Evolutionary conservation across 2,888 invertebrate genomes (phyloP).

Genomic region (Byasa hedistus): DNA sequence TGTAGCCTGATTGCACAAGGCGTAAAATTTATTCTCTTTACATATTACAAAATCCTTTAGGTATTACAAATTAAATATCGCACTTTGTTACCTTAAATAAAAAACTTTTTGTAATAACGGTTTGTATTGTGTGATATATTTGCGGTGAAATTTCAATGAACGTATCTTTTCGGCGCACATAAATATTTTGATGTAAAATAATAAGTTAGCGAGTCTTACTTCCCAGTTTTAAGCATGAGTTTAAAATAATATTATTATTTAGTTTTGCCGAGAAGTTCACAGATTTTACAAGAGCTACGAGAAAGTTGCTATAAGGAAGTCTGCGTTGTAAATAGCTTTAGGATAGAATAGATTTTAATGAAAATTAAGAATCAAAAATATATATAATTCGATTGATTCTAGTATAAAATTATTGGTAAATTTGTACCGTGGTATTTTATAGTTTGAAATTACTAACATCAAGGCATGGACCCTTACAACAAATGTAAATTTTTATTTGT

Average conservation of each 20-base stretch:
- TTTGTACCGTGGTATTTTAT: neutral
- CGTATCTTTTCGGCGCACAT: neutral
- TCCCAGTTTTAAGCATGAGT: neutral
- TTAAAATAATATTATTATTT: neutral
- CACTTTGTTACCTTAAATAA: neutral
- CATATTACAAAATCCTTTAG: slow-evolving; percentile 24
- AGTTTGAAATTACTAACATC: neutral
- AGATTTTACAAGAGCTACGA: too few relatives aligned
- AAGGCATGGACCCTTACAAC: neutral
- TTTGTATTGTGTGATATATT: neutral
- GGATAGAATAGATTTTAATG: too few relatives aligned
- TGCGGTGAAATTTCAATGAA: neutral
- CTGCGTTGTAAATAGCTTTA: too few relatives aligned
- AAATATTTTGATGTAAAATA: neutral
- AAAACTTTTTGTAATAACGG: neutral
- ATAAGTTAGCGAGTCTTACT: neutral
- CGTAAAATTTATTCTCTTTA: slow-evolving; percentile 39
- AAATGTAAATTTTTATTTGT: neutral
- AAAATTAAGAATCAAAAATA: too few relatives aligned
- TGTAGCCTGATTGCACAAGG: slow-evolving; percentile 40
- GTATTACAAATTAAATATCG: slow-evolving; percentile 6
- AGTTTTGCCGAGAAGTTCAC: neutral
- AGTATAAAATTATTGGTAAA: neutral
- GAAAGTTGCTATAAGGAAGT: too few relatives aligned
- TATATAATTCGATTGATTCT: too few relatives aligned